A percentile compares a stretch with the other conserved stretches of the same genome.
These are phyloP conservation scores for Rhingia campestris DNA, from an alignment of 2,888 invertebrate species.

Conservation along the genomic window DNA sequence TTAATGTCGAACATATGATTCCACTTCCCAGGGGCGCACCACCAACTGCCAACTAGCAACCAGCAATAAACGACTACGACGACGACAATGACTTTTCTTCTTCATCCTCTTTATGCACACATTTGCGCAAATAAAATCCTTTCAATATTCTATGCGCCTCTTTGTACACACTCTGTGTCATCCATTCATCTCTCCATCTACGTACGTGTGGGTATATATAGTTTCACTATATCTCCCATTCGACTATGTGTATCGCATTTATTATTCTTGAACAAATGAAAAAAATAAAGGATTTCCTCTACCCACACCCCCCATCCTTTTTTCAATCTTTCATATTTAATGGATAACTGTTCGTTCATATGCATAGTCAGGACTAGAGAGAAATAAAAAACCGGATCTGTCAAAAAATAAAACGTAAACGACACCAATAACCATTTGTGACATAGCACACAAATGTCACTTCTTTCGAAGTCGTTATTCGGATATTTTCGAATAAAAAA, in stretches of 20 bases:
- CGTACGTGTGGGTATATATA: neutral
- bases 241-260: constrained; percentile 61
- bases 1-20: constrained; percentile 71
- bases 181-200: constrained; percentile 44
- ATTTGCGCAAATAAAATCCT: constrained; percentile 74
- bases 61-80: constrained; percentile 52
- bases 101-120: constrained; percentile 73
- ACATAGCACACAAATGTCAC: constrained; percentile 53
- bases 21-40: constrained; percentile 27
- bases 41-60: constrained; percentile 27
- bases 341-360: constrained; percentile 44
- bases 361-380: constrained; percentile 54
- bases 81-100: constrained; percentile 66
- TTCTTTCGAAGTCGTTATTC: constrained; percentile 19
- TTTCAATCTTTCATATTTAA: constrained; percentile 65
- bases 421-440: constrained; percentile 59
- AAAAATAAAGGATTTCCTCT: constrained; percentile 39
- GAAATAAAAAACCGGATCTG: constrained; percentile 24
- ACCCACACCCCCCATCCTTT: neutral
- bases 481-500: neutral
- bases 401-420: constrained; percentile 45
- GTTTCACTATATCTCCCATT: neutral
- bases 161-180: constrained; percentile 45
- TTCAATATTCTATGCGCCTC: constrained; percentile 74
- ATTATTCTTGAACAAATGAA: constrained; percentile 67